phyloP scores from a whole-genome alignment of 1,140 invertebrate species.

The Drosophila willistoni region DNA sequence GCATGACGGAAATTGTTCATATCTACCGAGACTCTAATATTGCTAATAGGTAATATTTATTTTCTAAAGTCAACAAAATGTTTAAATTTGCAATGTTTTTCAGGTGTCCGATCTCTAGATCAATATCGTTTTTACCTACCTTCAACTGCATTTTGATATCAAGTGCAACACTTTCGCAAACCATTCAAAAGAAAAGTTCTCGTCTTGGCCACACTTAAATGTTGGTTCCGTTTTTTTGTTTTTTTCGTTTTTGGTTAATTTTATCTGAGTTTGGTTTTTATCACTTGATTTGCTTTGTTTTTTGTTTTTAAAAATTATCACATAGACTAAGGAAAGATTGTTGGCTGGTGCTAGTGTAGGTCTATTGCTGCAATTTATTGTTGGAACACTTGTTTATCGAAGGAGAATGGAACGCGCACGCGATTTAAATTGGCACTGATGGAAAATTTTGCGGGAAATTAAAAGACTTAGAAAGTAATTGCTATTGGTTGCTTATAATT shows the following conservation, averaged over 20 bases:
- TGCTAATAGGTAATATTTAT: too few species aligned
- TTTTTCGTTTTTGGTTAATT: slow-evolving; percentile 19
- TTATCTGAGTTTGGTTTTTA: slow-evolving; percentile 68
- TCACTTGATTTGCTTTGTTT: slow-evolving; percentile 50
- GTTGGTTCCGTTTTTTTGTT: slow-evolving; percentile 21
- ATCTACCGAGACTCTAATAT: too few species aligned
- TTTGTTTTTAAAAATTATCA: slow-evolving; percentile 69
- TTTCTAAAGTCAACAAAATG: too few species aligned
- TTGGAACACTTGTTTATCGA: slow-evolving; percentile 22
- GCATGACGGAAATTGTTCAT: neutral
- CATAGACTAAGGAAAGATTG: slow-evolving; percentile 42
- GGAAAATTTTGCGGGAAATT: neutral
- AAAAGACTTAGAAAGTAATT: neutral
- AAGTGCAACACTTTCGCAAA: slow-evolving; percentile 61
- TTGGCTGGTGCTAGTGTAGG: neutral
- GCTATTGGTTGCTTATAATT: neutral
- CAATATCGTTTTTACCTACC: slow-evolving; percentile 37
- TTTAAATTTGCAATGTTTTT: too few species aligned
- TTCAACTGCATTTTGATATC: slow-evolving; percentile 70
- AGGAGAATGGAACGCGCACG: slow-evolving; percentile 23
- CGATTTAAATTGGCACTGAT: slow-evolving; percentile 8
- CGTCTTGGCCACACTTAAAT: slow-evolving; percentile 20
- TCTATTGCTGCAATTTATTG: neutral
- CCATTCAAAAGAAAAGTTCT: slow-evolving; percentile 51
- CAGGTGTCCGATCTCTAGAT: too few species aligned